phyloP scores from a whole-genome alignment of 2,797 vertebrate genomes.

The Mionectes olivaceus region DNA sequence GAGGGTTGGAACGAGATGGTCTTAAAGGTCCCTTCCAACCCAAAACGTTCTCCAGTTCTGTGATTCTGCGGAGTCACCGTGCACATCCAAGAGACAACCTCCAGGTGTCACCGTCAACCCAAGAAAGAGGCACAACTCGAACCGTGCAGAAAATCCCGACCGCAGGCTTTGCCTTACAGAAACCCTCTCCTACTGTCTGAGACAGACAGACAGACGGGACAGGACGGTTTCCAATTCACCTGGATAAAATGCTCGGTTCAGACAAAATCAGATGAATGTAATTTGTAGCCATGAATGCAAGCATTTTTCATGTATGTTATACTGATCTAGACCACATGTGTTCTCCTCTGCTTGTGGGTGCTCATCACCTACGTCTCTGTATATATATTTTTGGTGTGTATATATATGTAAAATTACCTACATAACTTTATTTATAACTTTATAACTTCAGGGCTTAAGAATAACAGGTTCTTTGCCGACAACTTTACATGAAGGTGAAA shows the following conservation, averaged over 20 bases:
- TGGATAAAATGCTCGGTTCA: not conserved
- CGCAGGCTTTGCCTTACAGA: not conserved
- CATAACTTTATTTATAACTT: not conserved
- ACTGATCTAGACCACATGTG: rapidly evolving
- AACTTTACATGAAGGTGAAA: not conserved
- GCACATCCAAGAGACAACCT: not conserved
- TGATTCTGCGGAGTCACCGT: not conserved
- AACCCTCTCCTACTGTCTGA: not conserved
- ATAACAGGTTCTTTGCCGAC: not conserved
- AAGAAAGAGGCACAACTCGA: not conserved
- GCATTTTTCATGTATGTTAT: rapidly evolving
- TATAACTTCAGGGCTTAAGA: not conserved
- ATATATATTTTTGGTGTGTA: not conserved
- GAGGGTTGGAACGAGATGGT: not conserved
- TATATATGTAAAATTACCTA: no score
- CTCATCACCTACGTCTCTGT: not conserved
- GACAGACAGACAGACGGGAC: no score
- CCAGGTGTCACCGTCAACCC: conserved; percentile 74
- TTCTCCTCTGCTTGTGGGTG: not conserved
- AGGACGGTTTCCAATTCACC: not conserved
- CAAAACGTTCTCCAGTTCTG: not conserved
- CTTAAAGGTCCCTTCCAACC: not conserved
- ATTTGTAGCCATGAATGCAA: not conserved
- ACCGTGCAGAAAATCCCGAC: rapidly evolving
- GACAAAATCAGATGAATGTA: not conserved